Base-by-base conservation (phyloP, 2,113 vertebrate species). In the Aldabrachelys gigantea region DNA sequence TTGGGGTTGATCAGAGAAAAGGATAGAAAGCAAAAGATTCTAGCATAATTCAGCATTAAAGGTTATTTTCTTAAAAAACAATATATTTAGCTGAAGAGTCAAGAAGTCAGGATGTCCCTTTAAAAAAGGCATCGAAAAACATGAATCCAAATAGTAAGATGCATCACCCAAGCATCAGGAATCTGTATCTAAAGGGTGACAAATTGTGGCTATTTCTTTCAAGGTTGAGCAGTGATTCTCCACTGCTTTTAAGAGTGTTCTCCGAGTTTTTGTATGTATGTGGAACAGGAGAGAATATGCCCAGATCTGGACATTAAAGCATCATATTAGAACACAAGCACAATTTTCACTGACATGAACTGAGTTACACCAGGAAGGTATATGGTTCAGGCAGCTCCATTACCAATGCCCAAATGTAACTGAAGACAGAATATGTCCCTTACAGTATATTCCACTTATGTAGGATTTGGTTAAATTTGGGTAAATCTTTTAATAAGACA, bases 391-490 rank as follows among this genome's bases (percentile, higher is more conserved):
- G 59, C 7, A 87, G 56, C 7, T 35, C 35, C 22, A 10, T 27
- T 93, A 41, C 80, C 89, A 59, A 35, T 21, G 21, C n/a, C 78
- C 79, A 92, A 53, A 19, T 87, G 7, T 38, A 49, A 59, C 41
- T n/a, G 62, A 85, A 79, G 53, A 62, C 24, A 94, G 76, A 82
- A 50, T 59, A 57, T 12, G 29, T 29, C 54, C 38, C 38, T 44
- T 44, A 44, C 10, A 29, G 75, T 47, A 14, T 78, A 78, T 78
- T 78, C 12, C 9, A 44, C n/a, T 44, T 25, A 44, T 44, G 13
- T 85, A 41, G 47, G 10, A 75, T 82, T 24, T n/a, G 29, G 25
- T 87, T 84, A 92, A 75, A 72, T 79, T 69, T 31, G 93, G 72
- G 52, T 17, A 85, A 1, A 21, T 54, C 50, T 50, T 86, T 52